Evolutionary conservation across 2,888 invertebrate genomes (phyloP), one percentile per base, ranked within the genome.

Genomic region (Podotricha telesiphe): DNA sequence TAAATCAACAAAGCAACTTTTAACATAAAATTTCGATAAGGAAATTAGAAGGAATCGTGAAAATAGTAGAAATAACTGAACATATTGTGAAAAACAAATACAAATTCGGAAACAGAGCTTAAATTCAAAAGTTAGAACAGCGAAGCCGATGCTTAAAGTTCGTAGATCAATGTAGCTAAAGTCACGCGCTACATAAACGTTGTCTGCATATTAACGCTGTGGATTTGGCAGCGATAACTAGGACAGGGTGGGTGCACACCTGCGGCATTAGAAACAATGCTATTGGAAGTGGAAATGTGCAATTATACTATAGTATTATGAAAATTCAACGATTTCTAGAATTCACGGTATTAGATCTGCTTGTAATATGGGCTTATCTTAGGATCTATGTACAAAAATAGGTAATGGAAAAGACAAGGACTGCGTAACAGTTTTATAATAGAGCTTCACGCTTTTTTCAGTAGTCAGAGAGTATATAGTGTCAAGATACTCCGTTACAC

Each of bases 211-310:
- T 68, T 68, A 64, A 68, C 56, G 58, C 42, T 48, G 56, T 62
- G 61, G 47, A 67, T 62, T 67, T 67, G 62, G 67, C 67, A 67
- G 37, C 67, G n/a, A 67, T 62, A 67, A 67, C 67, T 67, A 22
- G 67, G 67, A 53, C 53, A 67, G 61, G 45, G 34, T 42, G 66
- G 66, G 17, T 53, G 45, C 67, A 67, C 67, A 67, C 62, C 67
- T 61, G 67, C 53, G 34, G 19, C 47, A 62, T 62, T 53, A 62
- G 62, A 19, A 50, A 48, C 48, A 50, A 17, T 37, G 28, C 8
- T 34, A 15, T 15, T 62, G 2, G 8, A 17, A 37, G 10, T 34
- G 34, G 19, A 34, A 37, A 62, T 37, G 19, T 19, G 7, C 15
- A 50, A 62, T 48, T 34, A 19, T 37, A 19, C 10, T 59, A 28